Base-by-base conservation (phyloP, 2,888 invertebrate genomes). In the Lepetodrilus schrolli region DNA sequence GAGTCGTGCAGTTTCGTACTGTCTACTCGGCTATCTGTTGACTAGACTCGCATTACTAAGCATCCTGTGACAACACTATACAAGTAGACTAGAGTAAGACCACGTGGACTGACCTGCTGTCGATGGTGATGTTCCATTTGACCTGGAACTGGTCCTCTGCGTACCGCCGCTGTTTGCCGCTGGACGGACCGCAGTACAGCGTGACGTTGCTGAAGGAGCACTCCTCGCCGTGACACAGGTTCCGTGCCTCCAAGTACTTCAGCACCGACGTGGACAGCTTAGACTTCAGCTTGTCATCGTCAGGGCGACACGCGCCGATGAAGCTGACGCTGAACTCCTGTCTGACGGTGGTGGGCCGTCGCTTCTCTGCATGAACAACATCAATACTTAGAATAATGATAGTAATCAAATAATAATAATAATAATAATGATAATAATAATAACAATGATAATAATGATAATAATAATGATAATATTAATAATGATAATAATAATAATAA, bases 311-410 rank as follows among this genome's bases (percentile, higher is more conserved):
- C 2, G 80, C 81, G 17, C 84, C 84, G 50, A 78, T 75, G 51
- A 84, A 82, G 36, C 78, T 77, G 36, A 84, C 68, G 66, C 78
- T 78, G 51, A 83, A 79, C 66, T 82, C 81, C 37, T 83, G 81
- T 8, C 72, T 72, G 1, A 82, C 84, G 38, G 75, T 78, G 4
- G 74, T 74, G 30, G 80, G 78, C 20, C 74, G 47, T 49, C 76
- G 72, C 36, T 77, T 80, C 34, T 66, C 84, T 84, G 76, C 21
- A 76, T 48, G n/a, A n/a, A n/a, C n/a, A n/a, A n/a, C n/a, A n/a
- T n/a, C n/a, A 20, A 43, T 38, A n/a, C n/a, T n/a, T n/a, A n/a
- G n/a, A n/a, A n/a, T n/a, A n/a, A n/a, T n/a, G n/a, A n/a, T n/a
- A n/a, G n/a, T n/a, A n/a, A n/a, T n/a, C n/a, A n/a, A n/a, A n/a